Base-by-base conservation (phyloP, 2,113 vertebrate genomes). In the Theristicus caerulescens region DNA sequence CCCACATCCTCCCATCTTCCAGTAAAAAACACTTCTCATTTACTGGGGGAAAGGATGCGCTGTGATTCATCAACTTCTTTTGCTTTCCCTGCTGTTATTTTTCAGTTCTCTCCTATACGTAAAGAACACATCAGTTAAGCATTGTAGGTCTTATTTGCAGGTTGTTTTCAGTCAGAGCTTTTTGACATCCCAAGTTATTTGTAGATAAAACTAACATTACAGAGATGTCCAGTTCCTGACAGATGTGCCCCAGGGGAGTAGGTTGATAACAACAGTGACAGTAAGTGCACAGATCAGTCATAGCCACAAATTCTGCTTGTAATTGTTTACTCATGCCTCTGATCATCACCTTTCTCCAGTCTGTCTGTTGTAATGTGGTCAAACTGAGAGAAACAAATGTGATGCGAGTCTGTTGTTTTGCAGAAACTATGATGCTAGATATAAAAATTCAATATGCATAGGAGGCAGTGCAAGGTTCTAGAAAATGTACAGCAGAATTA, bases 361-460 rank as follows among this genome's bases (percentile, higher is more conserved):
- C 61, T 57, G 12, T 52, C 84, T 83, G 42, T 38, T 78, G 42
- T 66, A 71, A 70, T 4, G 2, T 4, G 17, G 25, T 72, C 76
- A 73, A 71, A 84, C 29, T 0, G 40, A 81, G 74, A 64, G 85
- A 55, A 62, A 61, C 69, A 73, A 89, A 93, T 44, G 66, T 17
- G 78, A 9, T 8, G 13, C 0, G 3, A 52, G 66, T 93, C 74
- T 91, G 84, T 93, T 90, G 85, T 93, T 94, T 81, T 95, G 74
- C 46, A 83, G 76, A 49, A 67, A 7, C 1, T 19, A 6, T 19
- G 34, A 8, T 74, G 77, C 54, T 89, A 52, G 38, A 1, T 55
- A 62, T 19, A 77, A 77, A 93, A 92, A 83, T 31, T 14, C 84
- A 40, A 0, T 16, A 36, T 71, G 87, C 54, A 47, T 79, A 57